Base-by-base conservation (phyloP, 1,140 invertebrate species). In the Prorops nasuta region DNA sequence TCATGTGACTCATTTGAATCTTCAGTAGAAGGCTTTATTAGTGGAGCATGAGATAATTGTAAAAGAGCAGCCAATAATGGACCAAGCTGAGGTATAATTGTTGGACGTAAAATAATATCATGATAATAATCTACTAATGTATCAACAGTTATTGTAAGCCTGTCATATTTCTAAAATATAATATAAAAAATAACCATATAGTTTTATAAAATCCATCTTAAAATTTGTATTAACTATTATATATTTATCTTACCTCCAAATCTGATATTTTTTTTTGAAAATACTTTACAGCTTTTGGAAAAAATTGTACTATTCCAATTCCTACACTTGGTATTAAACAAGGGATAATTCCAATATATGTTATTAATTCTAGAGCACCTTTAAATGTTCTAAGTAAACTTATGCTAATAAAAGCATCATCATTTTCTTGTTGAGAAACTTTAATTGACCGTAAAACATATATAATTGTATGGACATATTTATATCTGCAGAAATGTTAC, bases 291-390 rank as follows among this genome's bases (percentile, higher is more conserved):
- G 66, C 65, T 51, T 54, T 64, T 54, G 58, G 41, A 50, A 67
- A 78, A 58, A 76, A 65, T 65, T 79, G 74, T 40, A 67, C 57
- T 37, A 80, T 54, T 17, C 78, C 77, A 42, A 85, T 71, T 4
- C 86, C 86, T 41, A 91, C 64, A 2, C 85, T 84, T 32, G 83
- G 80, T 48, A 86, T 66, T n/a, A 90, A 63, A 63, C 82, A 82
- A 32, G 82, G 80, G 39, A 81, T 71, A 31, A 90, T 78, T 49
- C 87, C 88, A 37, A 89, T 69, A 19, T 79, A 81, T 7, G 82
- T 71, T 44, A 85, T 63, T 50, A 87, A 72, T 70, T 88, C 81
- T 31, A 86, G 74, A 49, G 72, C 70, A 17, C 66, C 67, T 67
- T 81, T 77, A 10, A 85, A 49, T 22, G 69, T 61, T 67, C 78